Evolutionary conservation across 1,140 invertebrate species (phyloP).

Genomic region (Orchesella cincta): DNA sequence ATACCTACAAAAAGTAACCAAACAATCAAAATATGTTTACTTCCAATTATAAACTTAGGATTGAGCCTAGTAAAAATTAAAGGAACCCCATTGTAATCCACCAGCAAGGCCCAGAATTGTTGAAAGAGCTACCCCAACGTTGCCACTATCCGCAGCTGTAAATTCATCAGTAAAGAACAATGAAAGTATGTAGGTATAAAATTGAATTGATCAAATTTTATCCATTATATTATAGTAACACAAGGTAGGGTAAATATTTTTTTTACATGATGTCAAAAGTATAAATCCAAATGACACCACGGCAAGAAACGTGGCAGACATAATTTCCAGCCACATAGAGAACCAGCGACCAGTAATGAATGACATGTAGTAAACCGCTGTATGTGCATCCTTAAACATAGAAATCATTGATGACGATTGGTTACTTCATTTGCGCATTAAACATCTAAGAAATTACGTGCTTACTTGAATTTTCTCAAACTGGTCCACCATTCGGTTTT

Average conservation of each 20-base stretch:
- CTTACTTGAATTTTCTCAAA: slow-evolving; percentile 51
- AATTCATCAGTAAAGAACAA: neutral
- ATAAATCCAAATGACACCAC: slow-evolving; percentile 66
- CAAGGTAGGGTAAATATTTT: neutral
- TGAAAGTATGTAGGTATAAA: neutral
- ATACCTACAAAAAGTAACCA: slow-evolving; percentile 62
- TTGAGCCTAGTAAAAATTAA: neutral
- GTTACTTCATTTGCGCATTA: neutral
- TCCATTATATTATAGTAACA: neutral
- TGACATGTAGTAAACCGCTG: slow-evolving; percentile 68
- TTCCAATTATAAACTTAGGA: slow-evolving; percentile 43
- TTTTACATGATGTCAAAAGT: slow-evolving; percentile 50
- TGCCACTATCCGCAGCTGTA: slow-evolving; percentile 64
- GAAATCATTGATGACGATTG: too few species aligned
- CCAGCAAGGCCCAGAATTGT: slow-evolving; percentile 56
- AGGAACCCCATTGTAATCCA: slow-evolving; percentile 69
- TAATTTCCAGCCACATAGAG: slow-evolving; percentile 70
- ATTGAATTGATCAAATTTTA: neutral
- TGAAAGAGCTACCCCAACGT: slow-evolving; percentile 78
- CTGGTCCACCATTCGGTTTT: slow-evolving; percentile 59
- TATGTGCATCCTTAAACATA: slow-evolving; percentile 66
- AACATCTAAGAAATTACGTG: slow-evolving; percentile 50
- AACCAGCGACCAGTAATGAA: slow-evolving; percentile 69
- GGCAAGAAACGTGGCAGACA: slow-evolving; percentile 69
- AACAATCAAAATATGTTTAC: neutral